Evolutionary conservation across 2,888 invertebrate species (phyloP), one percentile per base, ranked within the genome.

Genomic region (Muschampia plurimacula): DNA sequence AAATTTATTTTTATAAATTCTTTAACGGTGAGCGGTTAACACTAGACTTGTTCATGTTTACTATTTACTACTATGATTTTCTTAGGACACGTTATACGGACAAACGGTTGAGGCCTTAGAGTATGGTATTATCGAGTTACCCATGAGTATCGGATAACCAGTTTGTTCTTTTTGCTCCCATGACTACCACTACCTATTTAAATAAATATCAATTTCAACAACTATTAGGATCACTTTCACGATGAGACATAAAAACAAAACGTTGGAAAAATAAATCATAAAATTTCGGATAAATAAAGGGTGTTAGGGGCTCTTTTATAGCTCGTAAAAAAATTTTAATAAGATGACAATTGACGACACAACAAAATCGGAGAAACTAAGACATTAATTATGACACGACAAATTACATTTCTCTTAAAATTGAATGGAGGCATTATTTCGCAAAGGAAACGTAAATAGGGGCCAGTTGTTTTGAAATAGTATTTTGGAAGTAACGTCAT

Each of bases 331-430:
- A 82, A 83, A 79, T 74, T 73, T 67, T 83, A 87, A 85, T 86
- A 80, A 84, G 80, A 80, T 75, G 77, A 77, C 76, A 83, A 76
- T 81, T 79, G 79, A 79, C 78, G 79, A 74, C 76, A 82, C 78
- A 82, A 84, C 82, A 82, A 83, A 81, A 83, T 77, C 77, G 76
- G 77, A 80, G 83, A 80, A 87, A 86, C 83, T 85, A 84, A 85
- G 82, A 87, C 86, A 88, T 86, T 86, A 88, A 89, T 89, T 87
- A 46, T 81, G 73, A 74, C 78, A 81, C 79, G 83, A 83, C 84
- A 86, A 89, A 89, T 87, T 84, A 86, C 83, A 84, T 84, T 86
- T 81, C 81, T 77, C 78, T 75, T 57, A 77, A 79, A 86, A 86
- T 84, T 86, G 81, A 86, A 87, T 85, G 80, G 83, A 86, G 82